A percentile compares a stretch with the other conserved stretches of the same genome.
Evolutionary conservation across 2,113 vertebrate species (phyloP).

Genomic region (Calidris pygmaea): DNA sequence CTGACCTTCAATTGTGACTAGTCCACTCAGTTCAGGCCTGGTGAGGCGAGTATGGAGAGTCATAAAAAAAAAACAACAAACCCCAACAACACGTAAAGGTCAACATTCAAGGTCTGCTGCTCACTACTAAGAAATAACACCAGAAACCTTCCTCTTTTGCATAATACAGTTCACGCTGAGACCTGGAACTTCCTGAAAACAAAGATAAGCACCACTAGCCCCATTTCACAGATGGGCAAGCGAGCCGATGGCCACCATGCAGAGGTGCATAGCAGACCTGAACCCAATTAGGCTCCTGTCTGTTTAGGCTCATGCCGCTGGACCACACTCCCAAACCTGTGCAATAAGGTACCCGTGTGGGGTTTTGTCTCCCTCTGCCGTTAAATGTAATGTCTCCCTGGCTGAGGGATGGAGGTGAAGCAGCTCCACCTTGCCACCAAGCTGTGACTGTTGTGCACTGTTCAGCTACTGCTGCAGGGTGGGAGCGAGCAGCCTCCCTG

Average conservation of each 20-base stretch:
- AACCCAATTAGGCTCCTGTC: not conserved
- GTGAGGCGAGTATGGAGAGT: not conserved
- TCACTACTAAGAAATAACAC: not conserved
- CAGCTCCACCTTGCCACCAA: not conserved
- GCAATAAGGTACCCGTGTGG: not conserved
- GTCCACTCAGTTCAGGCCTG: not conserved
- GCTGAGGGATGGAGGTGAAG: not conserved
- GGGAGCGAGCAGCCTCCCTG: not conserved
- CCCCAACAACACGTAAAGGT: not conserved
- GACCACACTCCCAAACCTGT: not conserved
- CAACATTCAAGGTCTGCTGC: conserved; percentile 19
- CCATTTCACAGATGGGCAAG: not conserved
- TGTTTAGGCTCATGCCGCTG: not conserved
- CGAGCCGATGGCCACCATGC: rapidly evolving
- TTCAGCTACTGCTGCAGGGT: not conserved
- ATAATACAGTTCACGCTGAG: not conserved
- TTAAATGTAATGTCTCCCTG: not conserved
- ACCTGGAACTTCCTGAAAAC: not conserved
- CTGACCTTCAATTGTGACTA: not conserved
- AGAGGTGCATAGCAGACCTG: not conserved
- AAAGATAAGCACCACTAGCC: not conserved
- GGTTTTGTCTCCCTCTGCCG: not conserved
- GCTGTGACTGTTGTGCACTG: not conserved
- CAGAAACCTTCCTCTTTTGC: not conserved
- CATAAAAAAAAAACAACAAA: not conserved